Evolutionary conservation across 2,797 vertebrate genomes (phyloP).

Genomic region (Betta splendens): DNA sequence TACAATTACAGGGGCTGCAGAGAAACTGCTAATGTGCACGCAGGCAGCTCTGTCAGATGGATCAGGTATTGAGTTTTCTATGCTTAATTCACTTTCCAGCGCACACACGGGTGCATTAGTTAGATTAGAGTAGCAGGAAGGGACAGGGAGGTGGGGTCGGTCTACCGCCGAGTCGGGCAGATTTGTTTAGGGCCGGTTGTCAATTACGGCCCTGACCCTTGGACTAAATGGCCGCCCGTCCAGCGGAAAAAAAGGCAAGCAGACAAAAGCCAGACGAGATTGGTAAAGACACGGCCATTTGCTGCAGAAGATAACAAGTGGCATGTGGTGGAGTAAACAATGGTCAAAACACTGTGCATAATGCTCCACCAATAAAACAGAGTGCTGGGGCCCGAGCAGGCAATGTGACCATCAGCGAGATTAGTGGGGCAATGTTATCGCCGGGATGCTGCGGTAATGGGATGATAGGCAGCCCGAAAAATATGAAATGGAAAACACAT

Average conservation of each 20-base stretch:
- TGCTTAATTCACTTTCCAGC: constrained; percentile 95
- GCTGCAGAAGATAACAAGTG: constrained; percentile 76
- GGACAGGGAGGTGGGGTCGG: constrained; percentile 63
- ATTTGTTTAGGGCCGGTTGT: constrained; percentile 91
- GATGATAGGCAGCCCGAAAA: constrained; percentile 33
- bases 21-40: constrained; percentile 92
- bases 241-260: constrained; percentile 50
- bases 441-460: constrained; percentile 45
- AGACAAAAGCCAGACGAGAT: constrained; percentile 80
- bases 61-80: constrained; percentile 95
- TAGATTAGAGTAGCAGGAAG: constrained; percentile 84
- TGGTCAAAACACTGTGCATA: constrained; percentile 60
- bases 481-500: constrained; percentile 66
- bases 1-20: constrained; percentile 90
- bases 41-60: constrained; percentile 89
- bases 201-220: constrained; percentile 85
- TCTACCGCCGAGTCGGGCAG: constrained; percentile 76
- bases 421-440: constrained; percentile 67
- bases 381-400: constrained; percentile 68
- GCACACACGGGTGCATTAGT: constrained; percentile 94
- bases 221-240: constrained; percentile 80
- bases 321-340: constrained; percentile 74
- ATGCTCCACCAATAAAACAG: constrained; percentile 74
- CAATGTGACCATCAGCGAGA: constrained; percentile 68
- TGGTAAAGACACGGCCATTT: constrained; percentile 78